Percentiles rank a stretch among this genome's conserved stretches.
These are phyloP conservation scores for Macroglossus sobrinus DNA, from an alignment of 2,113 vertebrate species.

Conservation along the genomic window DNA sequence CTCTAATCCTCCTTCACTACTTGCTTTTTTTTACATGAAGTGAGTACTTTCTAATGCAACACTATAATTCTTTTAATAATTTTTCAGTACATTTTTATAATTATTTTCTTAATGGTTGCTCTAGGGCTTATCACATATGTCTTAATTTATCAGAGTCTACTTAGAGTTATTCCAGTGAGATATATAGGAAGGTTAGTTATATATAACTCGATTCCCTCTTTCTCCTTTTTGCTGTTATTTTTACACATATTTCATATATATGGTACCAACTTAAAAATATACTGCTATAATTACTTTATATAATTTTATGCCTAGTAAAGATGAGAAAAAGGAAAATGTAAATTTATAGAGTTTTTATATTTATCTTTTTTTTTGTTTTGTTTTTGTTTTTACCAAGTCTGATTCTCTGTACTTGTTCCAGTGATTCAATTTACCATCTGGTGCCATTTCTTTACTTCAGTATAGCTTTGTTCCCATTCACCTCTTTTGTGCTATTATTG, in stretches of 20 bases:
- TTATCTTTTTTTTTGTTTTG: neutral
- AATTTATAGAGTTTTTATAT: neutral
- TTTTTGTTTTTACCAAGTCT: neutral
- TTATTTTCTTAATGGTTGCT: neutral
- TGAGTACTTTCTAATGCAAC: neutral
- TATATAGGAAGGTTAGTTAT: neutral
- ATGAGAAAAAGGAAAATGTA: neutral
- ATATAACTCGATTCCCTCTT: neutral
- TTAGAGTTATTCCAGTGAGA: neutral
- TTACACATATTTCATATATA: neutral
- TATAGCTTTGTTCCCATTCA: neutral
- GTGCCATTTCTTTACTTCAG: neutral
- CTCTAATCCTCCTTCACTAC: neutral
- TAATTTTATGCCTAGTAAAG: neutral
- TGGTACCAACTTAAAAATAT: neutral
- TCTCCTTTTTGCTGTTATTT: neutral
- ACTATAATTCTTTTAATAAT: neutral
- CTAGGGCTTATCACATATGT: neutral
- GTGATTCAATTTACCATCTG: neutral
- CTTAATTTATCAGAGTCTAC: neutral
- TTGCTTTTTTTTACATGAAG: neutral
- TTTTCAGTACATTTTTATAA: neutral
- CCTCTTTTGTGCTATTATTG: neutral
- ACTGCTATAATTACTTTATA: neutral
- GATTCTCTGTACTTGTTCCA: neutral